Percentiles rank a stretch among this genome's conserved stretches.
phyloP scores from a whole-genome alignment of 2,888 invertebrate species.

The Pristionchus maxplancki region DNA sequence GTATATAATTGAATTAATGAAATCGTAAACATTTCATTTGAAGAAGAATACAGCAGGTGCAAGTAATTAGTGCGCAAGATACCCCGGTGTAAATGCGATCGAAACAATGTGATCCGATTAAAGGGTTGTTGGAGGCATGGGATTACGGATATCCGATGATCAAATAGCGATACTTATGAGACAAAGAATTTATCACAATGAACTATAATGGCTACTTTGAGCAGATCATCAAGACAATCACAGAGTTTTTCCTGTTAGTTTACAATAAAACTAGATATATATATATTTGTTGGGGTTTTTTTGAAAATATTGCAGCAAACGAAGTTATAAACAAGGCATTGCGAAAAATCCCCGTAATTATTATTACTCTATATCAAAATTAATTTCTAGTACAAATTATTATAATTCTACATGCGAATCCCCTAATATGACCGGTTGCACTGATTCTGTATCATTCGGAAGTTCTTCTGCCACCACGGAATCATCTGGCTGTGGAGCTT shows the following conservation, averaged over 20 bases:
- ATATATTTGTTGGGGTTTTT: too few species aligned
- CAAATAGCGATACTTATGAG: neutral
- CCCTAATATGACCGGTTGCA: slow-evolving; percentile 9
- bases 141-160: slow-evolving; percentile 31
- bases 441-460: neutral
- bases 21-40: neutral
- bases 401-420: neutral
- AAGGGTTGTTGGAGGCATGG: slow-evolving; percentile 51
- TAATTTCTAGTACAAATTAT: slow-evolving; percentile 14
- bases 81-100: slow-evolving; percentile 48
- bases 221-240: slow-evolving; percentile 19
- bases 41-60: too few species aligned
- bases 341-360: slow-evolving; percentile 1
- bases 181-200: neutral
- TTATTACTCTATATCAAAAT: neutral
- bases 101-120: slow-evolving; percentile 52
- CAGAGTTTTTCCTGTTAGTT: slow-evolving; percentile 24
- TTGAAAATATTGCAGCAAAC: slow-evolving; percentile 1
- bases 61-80: neutral
- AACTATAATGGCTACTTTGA: slow-evolving; percentile 4
- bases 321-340: slow-evolving; percentile 20
- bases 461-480: neutral
- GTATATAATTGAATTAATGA: neutral
- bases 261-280: neutral
- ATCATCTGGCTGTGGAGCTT: neutral